These are phyloP conservation scores for Acipenser ruthenus DNA, from an alignment of 2,797 vertebrate genomes.

Conservation along the genomic window DNA sequence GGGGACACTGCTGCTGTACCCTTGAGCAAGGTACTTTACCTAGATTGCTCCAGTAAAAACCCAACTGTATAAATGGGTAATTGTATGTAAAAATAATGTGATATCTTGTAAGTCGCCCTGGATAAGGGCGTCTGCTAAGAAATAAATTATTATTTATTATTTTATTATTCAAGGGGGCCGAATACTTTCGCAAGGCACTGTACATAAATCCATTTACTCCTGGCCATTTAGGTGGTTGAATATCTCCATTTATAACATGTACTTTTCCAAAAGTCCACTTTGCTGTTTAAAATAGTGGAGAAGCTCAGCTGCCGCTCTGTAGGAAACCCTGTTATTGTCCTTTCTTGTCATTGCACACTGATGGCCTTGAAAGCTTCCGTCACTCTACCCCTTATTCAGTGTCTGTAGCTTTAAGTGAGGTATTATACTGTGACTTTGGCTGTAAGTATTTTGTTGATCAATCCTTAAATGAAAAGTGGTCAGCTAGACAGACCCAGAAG, in stretches of 20 bases:
- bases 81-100: no score
- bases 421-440: not conserved
- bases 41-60: no score
- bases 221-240: not conserved
- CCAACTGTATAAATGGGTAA: no score
- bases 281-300: not conserved
- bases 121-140: no score
- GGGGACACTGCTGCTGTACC: no score
- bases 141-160: no score
- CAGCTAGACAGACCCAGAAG: not conserved
- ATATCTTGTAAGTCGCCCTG: no score
- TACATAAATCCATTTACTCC: not conserved
- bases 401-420: not conserved
- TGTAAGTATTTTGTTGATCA: not conserved
- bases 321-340: constrained; percentile 3
- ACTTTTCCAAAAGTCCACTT: not conserved
- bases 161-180: no score
- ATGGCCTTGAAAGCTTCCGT: not conserved
- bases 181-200: no score
- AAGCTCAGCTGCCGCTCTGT: not conserved
- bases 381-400: not conserved
- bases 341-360: constrained; percentile 5
- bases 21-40: no score
- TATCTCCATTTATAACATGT: not conserved
- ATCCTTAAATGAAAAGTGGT: not conserved